A percentile compares a stretch with the other conserved stretches of the same genome.
phyloP scores from a whole-genome alignment of 2,888 invertebrate genomes.

The Aleiodes alternator region DNA sequence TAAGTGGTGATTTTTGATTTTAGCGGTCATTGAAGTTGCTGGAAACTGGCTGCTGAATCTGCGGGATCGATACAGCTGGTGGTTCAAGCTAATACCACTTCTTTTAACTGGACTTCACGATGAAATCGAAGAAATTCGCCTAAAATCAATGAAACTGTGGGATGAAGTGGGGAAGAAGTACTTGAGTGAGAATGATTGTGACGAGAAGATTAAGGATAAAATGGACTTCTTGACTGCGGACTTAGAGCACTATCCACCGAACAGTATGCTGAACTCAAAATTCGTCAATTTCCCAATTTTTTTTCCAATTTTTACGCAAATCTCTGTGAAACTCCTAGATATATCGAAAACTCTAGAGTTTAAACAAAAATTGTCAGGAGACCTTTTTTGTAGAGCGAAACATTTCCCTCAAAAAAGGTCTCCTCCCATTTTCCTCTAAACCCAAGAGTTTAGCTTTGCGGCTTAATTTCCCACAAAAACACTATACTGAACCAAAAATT shows the following conservation, averaged over 20 bases:
- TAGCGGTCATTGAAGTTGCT: conserved; percentile 85
- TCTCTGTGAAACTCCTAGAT: too few relatives aligned
- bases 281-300: background rate
- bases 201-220: conserved; percentile 84
- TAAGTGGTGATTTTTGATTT: conserved; percentile 19
- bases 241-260: conserved; percentile 85
- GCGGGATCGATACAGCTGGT: conserved; percentile 92
- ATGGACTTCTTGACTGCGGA: conserved; percentile 84
- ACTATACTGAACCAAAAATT: too few relatives aligned
- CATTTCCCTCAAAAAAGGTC: too few relatives aligned
- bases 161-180: conserved; percentile 85
- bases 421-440: too few relatives aligned
- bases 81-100: conserved; percentile 89
- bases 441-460: too few relatives aligned
- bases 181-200: conserved; percentile 90
- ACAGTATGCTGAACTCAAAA: conserved; percentile 73
- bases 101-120: conserved; percentile 90
- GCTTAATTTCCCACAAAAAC: too few relatives aligned
- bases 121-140: conserved; percentile 84
- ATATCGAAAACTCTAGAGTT: too few relatives aligned
- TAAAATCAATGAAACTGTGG: conserved; percentile 83
- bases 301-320: background rate
- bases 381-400: too few relatives aligned
- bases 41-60: conserved; percentile 87
- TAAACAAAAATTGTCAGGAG: too few relatives aligned